A percentile compares a stretch with the other conserved stretches of the same genome.
Conservation (phyloP, 1,140 invertebrate species). For the Bombus fervidus region DNA sequence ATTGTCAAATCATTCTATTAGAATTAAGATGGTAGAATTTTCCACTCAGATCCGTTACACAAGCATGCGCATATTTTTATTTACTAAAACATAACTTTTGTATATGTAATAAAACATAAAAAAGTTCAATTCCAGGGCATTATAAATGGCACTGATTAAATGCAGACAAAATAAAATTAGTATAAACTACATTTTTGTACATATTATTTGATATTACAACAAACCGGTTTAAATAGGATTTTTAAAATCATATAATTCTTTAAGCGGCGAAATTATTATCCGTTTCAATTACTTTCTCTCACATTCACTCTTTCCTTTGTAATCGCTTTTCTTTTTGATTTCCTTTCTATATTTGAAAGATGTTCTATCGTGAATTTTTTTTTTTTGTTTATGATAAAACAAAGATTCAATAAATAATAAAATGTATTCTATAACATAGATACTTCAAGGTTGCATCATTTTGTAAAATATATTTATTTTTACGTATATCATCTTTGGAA, state of each 20-base stretch:
- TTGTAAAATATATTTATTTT: neutral
- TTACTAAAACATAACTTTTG: neutral
- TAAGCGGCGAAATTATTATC: neutral
- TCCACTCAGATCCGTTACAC: conserved; percentile 34
- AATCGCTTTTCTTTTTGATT: neutral
- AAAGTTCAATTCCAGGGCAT: conserved; percentile 37
- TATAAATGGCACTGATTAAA: conserved; percentile 27
- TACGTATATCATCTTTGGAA: conserved; percentile 10
- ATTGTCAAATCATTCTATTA: neutral
- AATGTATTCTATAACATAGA: conserved; percentile 17
- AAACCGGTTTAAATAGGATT: neutral
- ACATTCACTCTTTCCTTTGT: neutral
- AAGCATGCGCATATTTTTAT: conserved; percentile 15
- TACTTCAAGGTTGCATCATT: conserved; percentile 30
- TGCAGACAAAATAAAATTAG: conserved; percentile 17
- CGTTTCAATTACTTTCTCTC: neutral
- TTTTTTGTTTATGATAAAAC: neutral
- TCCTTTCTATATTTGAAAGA: neutral
- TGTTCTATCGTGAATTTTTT: neutral
- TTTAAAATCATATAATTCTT: conserved; percentile 9
- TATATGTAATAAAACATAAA: neutral
- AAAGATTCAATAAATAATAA: neutral
- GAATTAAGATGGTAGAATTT: neutral
- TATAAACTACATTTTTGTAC: conserved; percentile 15
- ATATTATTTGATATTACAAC: conserved; percentile 2